A percentile compares a stretch with the other conserved stretches of the same genome.
Evolutionary conservation across 2,888 invertebrate species (phyloP).

Genomic region (Athetis lepigone): DNA sequence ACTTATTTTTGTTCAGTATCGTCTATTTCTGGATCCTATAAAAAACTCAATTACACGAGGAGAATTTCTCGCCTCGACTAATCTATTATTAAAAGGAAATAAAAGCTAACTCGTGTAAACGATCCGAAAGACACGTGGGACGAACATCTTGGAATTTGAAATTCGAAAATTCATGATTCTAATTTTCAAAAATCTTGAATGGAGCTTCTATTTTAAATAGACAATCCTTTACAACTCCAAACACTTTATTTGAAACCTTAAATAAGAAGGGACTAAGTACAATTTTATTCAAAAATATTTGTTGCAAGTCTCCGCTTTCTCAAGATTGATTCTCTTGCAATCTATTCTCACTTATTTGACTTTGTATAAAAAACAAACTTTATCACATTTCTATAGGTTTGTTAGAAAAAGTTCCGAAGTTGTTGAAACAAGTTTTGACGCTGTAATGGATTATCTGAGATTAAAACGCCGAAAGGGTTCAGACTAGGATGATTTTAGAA

Average conservation of each 20-base stretch:
- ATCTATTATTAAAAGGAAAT: no score
- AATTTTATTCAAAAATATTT: conserved; percentile 20
- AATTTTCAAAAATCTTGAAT: no score
- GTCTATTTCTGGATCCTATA: no score
- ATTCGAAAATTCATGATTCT: no score
- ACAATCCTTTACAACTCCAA: conserved; percentile 1
- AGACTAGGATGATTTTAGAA: conserved; percentile 13
- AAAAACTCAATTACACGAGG: no score
- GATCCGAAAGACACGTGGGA: no score
- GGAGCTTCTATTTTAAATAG: conserved; percentile 15
- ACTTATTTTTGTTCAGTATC: no score
- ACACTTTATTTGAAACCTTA: conserved; percentile 24
- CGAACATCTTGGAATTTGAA: no score
- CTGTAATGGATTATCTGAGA: conserved; percentile 37
- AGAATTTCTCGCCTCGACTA: no score
- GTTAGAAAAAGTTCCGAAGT: conserved; percentile 37
- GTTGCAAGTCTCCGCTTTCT: background rate
- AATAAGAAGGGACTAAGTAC: conserved; percentile 23
- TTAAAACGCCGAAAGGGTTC: conserved; percentile 32
- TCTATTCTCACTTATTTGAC: conserved; percentile 33
- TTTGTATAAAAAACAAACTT: conserved; percentile 32
- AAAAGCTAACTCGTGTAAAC: no score
- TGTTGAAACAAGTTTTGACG: conserved; percentile 37
- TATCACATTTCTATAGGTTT: conserved; percentile 22
- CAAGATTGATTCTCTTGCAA: conserved; percentile 32